These are phyloP conservation scores for Mythimna ferrago DNA, from an alignment of 2,888 invertebrate genomes.

Conservation along the genomic window DNA sequence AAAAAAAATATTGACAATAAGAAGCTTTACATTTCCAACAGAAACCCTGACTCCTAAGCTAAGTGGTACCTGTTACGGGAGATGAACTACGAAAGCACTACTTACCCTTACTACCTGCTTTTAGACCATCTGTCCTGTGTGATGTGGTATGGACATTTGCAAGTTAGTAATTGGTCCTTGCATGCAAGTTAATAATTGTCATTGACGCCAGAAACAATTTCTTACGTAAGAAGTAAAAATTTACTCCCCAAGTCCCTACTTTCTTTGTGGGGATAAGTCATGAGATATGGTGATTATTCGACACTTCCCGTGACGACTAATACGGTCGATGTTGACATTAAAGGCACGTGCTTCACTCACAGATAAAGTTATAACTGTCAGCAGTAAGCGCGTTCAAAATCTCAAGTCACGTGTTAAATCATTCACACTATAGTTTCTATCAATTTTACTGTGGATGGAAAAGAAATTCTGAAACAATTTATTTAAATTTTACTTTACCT, in stretches of 20 bases:
- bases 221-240: background rate
- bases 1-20: too few relatives aligned
- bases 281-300: constrained; percentile 51
- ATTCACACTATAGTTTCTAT: constrained; percentile 32
- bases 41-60: too few relatives aligned
- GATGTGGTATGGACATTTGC: background rate
- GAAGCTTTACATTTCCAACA: too few relatives aligned
- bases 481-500: background rate
- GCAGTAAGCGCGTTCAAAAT: constrained; percentile 52
- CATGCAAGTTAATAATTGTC: too few relatives aligned
- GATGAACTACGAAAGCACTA: background rate
- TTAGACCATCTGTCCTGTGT: background rate
- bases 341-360: constrained; percentile 77
- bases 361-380: constrained; percentile 70
- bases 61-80: too few relatives aligned
- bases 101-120: background rate
- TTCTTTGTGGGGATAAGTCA: constrained; percentile 16
- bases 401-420: constrained; percentile 38
- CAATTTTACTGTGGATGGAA: background rate
- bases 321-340: constrained; percentile 76
- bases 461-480: background rate
- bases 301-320: constrained; percentile 72
- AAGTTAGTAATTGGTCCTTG: background rate
- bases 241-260: background rate
- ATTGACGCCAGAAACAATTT: background rate